Conservation (phyloP, 1,140 invertebrate genomes). For the Habropoda laboriosa region DNA sequence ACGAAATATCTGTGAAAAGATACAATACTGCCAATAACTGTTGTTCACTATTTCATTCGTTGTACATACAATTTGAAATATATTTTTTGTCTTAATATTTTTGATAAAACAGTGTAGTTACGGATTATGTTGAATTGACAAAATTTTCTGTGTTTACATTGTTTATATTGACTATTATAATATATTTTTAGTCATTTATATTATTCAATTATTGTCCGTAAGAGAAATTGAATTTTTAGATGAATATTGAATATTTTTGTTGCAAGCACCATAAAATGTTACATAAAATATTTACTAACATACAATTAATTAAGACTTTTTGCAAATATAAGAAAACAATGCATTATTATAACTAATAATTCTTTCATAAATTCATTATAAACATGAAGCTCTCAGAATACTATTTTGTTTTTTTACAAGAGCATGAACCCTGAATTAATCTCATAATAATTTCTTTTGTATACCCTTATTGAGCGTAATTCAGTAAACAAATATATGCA, state of each 20-base stretch:
- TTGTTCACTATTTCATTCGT: conserved; percentile 30
- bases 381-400: neutral
- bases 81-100: neutral
- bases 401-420: neutral
- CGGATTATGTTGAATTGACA: conserved; percentile 18
- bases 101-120: neutral
- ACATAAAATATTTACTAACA: neutral
- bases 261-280: conserved; percentile 6
- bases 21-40: conserved; percentile 22
- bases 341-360: neutral
- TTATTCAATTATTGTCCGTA: conserved; percentile 15
- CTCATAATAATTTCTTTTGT: neutral
- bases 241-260: neutral
- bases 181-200: conserved; percentile 7
- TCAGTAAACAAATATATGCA: conserved; percentile 1
- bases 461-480: conserved; percentile 1
- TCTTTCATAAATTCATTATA: neutral
- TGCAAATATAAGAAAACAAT: neutral
- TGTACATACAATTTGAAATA: conserved; percentile 3
- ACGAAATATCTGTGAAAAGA: neutral
- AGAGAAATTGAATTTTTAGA: neutral
- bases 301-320: neutral
- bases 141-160: neutral
- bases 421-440: neutral
- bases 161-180: neutral